phyloP scores from a whole-genome alignment of 2,113 vertebrate genomes.

The Meleagris gallopavo region DNA sequence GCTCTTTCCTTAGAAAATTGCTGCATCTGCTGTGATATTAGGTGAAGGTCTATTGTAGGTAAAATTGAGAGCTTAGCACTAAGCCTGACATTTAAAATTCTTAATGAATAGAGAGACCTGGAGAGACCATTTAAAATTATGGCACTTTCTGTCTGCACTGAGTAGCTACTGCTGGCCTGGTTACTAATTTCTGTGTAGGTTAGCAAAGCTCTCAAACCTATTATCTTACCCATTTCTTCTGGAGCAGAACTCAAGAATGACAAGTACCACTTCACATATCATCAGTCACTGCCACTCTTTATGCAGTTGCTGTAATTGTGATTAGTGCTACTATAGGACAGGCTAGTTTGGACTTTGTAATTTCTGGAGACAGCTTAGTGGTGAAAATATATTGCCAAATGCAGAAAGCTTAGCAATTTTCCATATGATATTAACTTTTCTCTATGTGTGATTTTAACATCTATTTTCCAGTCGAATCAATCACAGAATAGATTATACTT shows the following conservation, averaged over 20 bases:
- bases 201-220: neutral
- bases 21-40: constrained; percentile 18
- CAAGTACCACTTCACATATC: neutral
- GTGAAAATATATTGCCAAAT: neutral
- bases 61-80: constrained; percentile 35
- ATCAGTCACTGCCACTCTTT: neutral
- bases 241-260: constrained; percentile 6
- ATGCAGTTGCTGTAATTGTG: neutral
- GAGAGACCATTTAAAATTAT: constrained; percentile 18
- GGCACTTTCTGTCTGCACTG: neutral
- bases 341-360: neutral
- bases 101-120: constrained; percentile 27
- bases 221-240: constrained; percentile 19
- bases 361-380: neutral
- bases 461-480: neutral
- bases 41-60: neutral
- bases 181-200: constrained; percentile 5
- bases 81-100: constrained; percentile 43
- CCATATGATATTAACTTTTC: neutral
- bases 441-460: neutral
- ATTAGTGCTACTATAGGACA: neutral
- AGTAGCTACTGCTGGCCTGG: neutral
- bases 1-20: neutral
- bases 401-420: neutral
- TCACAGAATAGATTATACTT: neutral